Conservation (phyloP, 1,140 invertebrate genomes). For the Drosophila mojavensis region DNA sequence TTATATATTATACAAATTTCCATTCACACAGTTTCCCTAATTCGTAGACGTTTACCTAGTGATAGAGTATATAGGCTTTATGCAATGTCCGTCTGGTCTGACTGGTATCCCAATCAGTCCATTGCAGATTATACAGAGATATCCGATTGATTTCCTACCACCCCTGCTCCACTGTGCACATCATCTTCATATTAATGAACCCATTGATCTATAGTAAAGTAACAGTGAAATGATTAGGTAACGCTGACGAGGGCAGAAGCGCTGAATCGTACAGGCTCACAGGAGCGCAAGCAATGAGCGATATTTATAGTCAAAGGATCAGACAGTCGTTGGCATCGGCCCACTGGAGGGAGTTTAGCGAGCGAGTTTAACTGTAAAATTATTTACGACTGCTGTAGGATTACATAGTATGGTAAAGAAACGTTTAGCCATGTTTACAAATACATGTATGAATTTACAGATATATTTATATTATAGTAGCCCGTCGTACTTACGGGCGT, state of each 20-base stretch:
- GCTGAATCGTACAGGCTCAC: conserved; percentile 38
- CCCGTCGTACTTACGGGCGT: conserved; percentile 52
- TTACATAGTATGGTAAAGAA: conserved; percentile 45
- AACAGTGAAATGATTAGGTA: conserved; percentile 68
- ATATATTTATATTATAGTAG: conserved; percentile 27
- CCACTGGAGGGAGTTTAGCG: conserved; percentile 6
- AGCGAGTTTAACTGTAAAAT: conserved; percentile 64
- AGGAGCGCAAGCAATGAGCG: conserved; percentile 56
- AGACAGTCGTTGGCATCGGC: conserved; percentile 27
- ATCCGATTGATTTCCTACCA: background rate
- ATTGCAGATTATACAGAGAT: too few relatives aligned
- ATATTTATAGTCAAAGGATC: conserved; percentile 71
- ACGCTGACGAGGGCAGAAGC: conserved; percentile 29
- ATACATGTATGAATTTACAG: conserved; percentile 45
- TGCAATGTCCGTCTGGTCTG: too few relatives aligned
- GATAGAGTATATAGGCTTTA: too few relatives aligned
- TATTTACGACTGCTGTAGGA: conserved; percentile 78
- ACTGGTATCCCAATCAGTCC: too few relatives aligned
- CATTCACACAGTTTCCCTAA: background rate
- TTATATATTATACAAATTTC: conserved; percentile 7
- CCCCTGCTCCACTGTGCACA: conserved; percentile 37
- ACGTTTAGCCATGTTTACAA: conserved; percentile 70
- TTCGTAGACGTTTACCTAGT: conserved; percentile 3
- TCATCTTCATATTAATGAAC: conserved; percentile 42
- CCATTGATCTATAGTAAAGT: conserved; percentile 66